Evolutionary conservation across 2,888 invertebrate species (phyloP).

Genomic region (Tridacna gigas): DNA sequence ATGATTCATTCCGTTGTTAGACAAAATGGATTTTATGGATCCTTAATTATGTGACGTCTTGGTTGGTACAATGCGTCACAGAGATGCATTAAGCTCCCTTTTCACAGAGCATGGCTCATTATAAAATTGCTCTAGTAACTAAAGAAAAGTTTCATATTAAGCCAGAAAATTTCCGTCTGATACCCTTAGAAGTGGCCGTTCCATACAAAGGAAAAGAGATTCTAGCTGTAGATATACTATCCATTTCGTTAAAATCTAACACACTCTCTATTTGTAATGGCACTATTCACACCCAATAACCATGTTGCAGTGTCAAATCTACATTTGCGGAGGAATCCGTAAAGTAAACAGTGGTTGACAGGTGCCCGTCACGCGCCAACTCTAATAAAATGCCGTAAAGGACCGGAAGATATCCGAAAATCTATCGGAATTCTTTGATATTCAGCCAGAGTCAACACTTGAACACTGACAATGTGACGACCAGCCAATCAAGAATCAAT

Average conservation of each 20-base stretch:
- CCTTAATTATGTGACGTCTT: too few relatives aligned
- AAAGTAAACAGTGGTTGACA: slow-evolving; percentile 27
- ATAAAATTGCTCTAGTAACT: too few relatives aligned
- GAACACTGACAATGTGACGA: slow-evolving; percentile 11
- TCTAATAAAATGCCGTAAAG: not conserved
- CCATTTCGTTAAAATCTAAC: slow-evolving; percentile 1
- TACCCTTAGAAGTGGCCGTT: too few relatives aligned
- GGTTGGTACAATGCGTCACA: too few relatives aligned
- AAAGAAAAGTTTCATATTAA: too few relatives aligned
- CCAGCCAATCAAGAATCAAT: slow-evolving; percentile 14
- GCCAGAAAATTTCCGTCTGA: too few relatives aligned
- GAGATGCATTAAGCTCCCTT: too few relatives aligned
- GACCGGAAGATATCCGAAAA: slow-evolving; percentile 17
- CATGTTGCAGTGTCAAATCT: slow-evolving; percentile 10
- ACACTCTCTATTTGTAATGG: slow-evolving; percentile 8
- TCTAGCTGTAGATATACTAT: not conserved
- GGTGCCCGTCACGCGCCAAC: slow-evolving; percentile 22
- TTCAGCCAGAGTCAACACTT: slow-evolving; percentile 25
- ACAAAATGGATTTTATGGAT: too few relatives aligned
- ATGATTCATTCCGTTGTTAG: too few relatives aligned
- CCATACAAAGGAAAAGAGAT: not conserved
- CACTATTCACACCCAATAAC: slow-evolving; percentile 8
- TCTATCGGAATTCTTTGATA: slow-evolving; percentile 30
- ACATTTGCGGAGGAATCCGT: slow-evolving; percentile 28
- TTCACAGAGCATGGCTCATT: too few relatives aligned